Percentiles rank a stretch among this genome's conserved stretches.
Conservation (phyloP, 2,113 vertebrate species). For the Rhynchopsitta pachyrhyncha region DNA sequence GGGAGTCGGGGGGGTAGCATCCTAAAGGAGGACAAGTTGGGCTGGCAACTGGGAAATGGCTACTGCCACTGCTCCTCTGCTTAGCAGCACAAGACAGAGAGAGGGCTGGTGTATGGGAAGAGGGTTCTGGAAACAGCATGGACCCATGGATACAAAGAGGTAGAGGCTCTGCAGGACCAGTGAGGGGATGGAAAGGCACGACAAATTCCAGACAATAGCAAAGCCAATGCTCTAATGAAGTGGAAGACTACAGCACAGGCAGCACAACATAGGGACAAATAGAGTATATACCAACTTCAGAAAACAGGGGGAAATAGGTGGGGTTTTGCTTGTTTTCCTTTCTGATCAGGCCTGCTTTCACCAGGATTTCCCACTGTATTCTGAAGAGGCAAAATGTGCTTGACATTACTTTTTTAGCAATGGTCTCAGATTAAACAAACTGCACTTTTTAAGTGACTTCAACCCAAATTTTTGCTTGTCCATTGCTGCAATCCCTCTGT, state of each 20-base stretch:
- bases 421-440: background rate
- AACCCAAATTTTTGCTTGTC: background rate
- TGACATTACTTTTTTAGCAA: background rate
- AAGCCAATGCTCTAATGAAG: background rate
- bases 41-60: background rate
- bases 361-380: background rate
- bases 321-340: background rate
- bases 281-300: background rate
- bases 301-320: background rate
- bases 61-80: background rate
- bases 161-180: background rate
- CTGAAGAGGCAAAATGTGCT: background rate
- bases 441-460: background rate
- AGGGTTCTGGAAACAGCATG: background rate
- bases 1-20: background rate
- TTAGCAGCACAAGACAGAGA: background rate
- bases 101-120: background rate
- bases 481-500: background rate
- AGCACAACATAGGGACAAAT: background rate
- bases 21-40: background rate
- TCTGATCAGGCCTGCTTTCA: background rate
- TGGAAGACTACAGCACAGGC: background rate
- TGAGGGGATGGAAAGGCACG: background rate
- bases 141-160: background rate
- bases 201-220: background rate